Evolutionary conservation across 2,888 invertebrate species (phyloP).

Genomic region (Pomacea canaliculata): DNA sequence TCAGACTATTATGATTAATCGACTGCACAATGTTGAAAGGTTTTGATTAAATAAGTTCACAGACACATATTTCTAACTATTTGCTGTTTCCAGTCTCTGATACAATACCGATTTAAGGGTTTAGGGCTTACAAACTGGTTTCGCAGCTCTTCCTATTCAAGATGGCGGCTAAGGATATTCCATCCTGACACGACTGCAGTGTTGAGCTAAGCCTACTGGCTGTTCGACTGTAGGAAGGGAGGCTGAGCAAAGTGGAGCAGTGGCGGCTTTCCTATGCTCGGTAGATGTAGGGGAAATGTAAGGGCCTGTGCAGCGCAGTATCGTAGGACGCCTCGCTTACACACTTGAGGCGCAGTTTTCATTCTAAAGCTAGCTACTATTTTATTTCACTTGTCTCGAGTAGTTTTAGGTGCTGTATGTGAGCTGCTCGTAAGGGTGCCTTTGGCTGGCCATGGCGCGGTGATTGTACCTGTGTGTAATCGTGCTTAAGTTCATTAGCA

Average conservation of each 20-base stretch:
- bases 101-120: slow-evolving; percentile 2
- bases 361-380: no score
- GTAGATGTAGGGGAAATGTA: background rate
- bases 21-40: no score
- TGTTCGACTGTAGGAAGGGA: slow-evolving; percentile 3
- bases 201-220: slow-evolving; percentile 8
- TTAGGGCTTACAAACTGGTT: slow-evolving; percentile 13
- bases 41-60: slow-evolving; percentile 11
- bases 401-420: no score
- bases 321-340: background rate
- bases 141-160: slow-evolving; percentile 20
- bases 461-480: no score
- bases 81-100: background rate
- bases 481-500: no score
- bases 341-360: no score
- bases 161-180: slow-evolving; percentile 25
- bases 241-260: slow-evolving; percentile 1
- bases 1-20: background rate
- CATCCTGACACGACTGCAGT: slow-evolving; percentile 18
- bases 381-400: no score
- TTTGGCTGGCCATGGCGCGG: no score
- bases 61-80: slow-evolving; percentile 11
- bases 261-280: background rate
- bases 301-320: background rate
- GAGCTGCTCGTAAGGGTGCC: no score